Base-by-base conservation (phyloP, 2,888 invertebrate species). In the Choristoneura rosaceana region DNA sequence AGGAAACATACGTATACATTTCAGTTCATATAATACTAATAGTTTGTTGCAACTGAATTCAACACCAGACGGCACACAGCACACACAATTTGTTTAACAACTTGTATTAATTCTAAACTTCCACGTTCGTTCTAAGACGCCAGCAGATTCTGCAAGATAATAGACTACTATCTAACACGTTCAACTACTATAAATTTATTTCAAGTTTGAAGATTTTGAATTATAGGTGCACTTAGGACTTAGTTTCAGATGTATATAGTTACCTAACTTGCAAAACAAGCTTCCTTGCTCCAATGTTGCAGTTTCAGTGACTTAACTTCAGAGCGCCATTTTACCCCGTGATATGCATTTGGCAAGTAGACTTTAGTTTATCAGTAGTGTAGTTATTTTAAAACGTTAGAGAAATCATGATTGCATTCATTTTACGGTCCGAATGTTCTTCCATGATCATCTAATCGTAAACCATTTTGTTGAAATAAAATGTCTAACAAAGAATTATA, bases 181-280 rank as follows among this genome's bases (percentile, higher is more conserved):
- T 59, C 68, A 69, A 69, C 68, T 64, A 68, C 73, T 68, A 73
- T 73, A 73, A 73, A 69, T 73, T 69, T 73, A 69, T 69, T 73
- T 73, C 68, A 69, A 73, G 73, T 73, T 73, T 43, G 64, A 59
- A 73, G 73, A 73, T 73, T 73, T 73, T 73, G 73, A 73, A 73
- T 73, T 73, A 73, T 73, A 73, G 50, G 68, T 73, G 73, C 73
- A 73, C 59, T 73, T 73, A 69, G 52, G 68, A 73, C 69, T 69
- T 69, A 73, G 68, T 73, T 69, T 38, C 17, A 64, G 59, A 73
- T 63, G 67, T 68, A 63, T 68, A 63, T 71, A 68, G 67, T 59
- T 68, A 45, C 58, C 71, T 59, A 68, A 69, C 68, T 69, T 59
- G 59, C 73, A 69, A 73, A 73, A 73, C 68, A 73, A 69, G 68